Conservation (phyloP, 1,140 invertebrate genomes). For the Cepaea nemoralis region DNA sequence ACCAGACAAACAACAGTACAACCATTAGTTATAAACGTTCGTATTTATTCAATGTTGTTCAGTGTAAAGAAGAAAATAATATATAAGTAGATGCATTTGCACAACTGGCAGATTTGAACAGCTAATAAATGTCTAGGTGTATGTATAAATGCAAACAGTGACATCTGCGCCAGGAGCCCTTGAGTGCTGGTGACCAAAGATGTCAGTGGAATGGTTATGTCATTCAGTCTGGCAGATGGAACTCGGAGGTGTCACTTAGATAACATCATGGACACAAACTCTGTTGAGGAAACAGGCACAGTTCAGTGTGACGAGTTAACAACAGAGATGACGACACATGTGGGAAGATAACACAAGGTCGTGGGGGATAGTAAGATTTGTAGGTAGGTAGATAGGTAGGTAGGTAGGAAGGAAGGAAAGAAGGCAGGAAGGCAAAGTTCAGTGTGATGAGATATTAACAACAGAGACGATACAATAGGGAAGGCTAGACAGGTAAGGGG, state of each 20-base stretch:
- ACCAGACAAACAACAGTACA: too few relatives aligned
- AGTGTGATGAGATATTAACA: too few relatives aligned
- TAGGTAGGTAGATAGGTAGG: too few relatives aligned
- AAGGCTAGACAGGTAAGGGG: too few relatives aligned
- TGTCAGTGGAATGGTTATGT: constrained; percentile 1
- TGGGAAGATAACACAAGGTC: too few relatives aligned
- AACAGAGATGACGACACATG: too few relatives aligned
- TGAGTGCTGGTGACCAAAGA: not conserved
- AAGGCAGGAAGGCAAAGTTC: too few relatives aligned
- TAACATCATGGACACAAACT: constrained; percentile 99
- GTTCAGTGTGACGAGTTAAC: too few relatives aligned
- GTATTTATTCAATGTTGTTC: not conserved
- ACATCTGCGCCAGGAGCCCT: not conserved
- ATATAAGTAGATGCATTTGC: constrained; percentile 9
- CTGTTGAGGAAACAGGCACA: constrained; percentile 78
- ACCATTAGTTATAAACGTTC: not conserved
- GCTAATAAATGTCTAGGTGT: not conserved
- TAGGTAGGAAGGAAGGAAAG: too few relatives aligned
- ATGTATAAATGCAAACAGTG: not conserved
- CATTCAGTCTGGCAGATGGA: not conserved
- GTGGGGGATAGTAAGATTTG: too few relatives aligned
- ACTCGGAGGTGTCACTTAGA: constrained; percentile 84
- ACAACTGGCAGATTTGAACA: not conserved
- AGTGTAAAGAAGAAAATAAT: not conserved
- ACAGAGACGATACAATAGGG: too few relatives aligned